Conservation (phyloP, 2,113 vertebrate genomes). For the Tragelaphus strepsiceros region DNA sequence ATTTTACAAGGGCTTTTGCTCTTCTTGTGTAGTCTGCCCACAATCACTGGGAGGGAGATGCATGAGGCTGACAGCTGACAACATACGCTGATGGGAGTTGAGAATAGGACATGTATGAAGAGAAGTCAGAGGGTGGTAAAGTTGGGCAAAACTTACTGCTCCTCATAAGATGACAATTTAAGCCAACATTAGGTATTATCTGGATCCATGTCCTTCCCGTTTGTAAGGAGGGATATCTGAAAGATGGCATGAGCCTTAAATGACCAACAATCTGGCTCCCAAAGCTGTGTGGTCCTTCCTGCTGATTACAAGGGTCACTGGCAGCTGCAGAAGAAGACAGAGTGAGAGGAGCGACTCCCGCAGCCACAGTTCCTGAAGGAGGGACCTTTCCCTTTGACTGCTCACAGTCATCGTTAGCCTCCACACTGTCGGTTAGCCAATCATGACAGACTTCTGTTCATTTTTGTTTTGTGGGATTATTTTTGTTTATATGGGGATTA, state of each 20-base stretch:
- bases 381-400: neutral
- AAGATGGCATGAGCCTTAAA: neutral
- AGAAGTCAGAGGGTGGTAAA: neutral
- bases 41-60: neutral
- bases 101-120: neutral
- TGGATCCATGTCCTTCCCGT: neutral
- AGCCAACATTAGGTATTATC: neutral
- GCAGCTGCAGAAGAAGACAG: neutral
- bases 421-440: neutral
- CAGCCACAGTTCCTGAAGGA: neutral
- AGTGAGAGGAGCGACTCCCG: neutral
- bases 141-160: neutral
- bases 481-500: neutral
- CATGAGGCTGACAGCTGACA: neutral
- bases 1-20: neutral
- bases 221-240: neutral
- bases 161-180: neutral
- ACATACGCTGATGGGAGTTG: neutral
- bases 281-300: neutral
- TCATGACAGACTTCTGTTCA: neutral
- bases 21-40: neutral
- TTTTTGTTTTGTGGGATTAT: neutral
- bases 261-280: neutral
- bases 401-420: neutral
- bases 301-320: neutral